A percentile compares a stretch with the other conserved stretches of the same genome.
These are phyloP conservation scores for Caenorhabditis sp. DNA, from an alignment of 2,888 invertebrate genomes.

Conservation along the genomic window DNA sequence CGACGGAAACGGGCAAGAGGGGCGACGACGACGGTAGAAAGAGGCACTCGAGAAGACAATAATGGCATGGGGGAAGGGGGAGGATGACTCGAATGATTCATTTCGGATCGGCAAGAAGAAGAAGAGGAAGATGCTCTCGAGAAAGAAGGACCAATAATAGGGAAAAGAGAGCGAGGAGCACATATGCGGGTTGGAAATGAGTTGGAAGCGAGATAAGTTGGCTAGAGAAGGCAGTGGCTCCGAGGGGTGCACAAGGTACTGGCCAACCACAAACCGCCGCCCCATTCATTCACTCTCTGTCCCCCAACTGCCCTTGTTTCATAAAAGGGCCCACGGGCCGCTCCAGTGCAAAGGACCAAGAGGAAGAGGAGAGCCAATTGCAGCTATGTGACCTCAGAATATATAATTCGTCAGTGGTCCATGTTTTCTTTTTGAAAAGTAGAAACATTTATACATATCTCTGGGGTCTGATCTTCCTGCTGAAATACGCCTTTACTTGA, in stretches of 20 bases:
- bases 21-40: slow-evolving; percentile 38
- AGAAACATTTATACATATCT: slow-evolving; percentile 12
- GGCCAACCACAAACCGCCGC: background rate
- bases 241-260: slow-evolving; percentile 38
- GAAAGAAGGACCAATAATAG: background rate
- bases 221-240: slow-evolving; percentile 11
- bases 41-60: slow-evolving; percentile 52
- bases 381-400: slow-evolving; percentile 39
- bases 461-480: slow-evolving; percentile 41
- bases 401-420: slow-evolving; percentile 41
- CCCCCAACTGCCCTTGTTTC: slow-evolving; percentile 53
- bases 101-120: too few species aligned
- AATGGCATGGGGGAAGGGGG: slow-evolving; percentile 15
- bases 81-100: slow-evolving; percentile 38
- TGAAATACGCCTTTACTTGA: slow-evolving; percentile 32
- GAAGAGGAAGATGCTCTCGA: slow-evolving; percentile 3
- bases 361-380: slow-evolving; percentile 23
- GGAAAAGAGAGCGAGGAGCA: slow-evolving; percentile 24
- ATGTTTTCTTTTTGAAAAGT: slow-evolving; percentile 20
- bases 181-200: slow-evolving; percentile 52
- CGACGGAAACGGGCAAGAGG: slow-evolving; percentile 24
- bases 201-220: slow-evolving; percentile 48
- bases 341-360: too few species aligned
- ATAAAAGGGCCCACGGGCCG: slow-evolving; percentile 34
- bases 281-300: slow-evolving; percentile 31